Evolutionary conservation across 2,888 invertebrate genomes (phyloP), one percentile per base, ranked within the genome.

Genomic region (Mongoloraphidia duomilia): DNA sequence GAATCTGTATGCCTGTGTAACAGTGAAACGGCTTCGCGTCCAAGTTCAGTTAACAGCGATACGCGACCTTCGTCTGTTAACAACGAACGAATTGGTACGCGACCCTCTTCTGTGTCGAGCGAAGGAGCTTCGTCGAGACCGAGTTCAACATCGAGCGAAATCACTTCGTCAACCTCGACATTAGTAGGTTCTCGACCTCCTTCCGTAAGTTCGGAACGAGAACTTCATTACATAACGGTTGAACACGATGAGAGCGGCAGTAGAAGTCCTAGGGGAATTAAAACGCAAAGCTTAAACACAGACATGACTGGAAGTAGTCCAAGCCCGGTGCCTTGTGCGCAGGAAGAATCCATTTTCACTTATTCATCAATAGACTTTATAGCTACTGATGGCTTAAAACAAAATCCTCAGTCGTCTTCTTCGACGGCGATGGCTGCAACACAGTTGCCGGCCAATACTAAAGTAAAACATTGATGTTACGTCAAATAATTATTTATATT

Each of bases 351-450:
- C 41, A 67, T 69, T 50, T 77, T 82, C 60, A 74, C 75, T 39
- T 88, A 88, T 67, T 86, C 87, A 54, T 80, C 85, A 70, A 87
- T 88, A 53, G 87, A 87, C 73, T 88, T 87, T 67, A 71, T 77
- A 35, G 79, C 80, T 65, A 76, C 78, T 64, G 78, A 77, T 56
- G 67, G 66, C 51, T 60, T 71, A 52, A 69, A 65, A 52, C 56
- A 56, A 40, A 55, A 53, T 36, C 40, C 48, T 26, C 26, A 26
- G 26, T 13, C 42, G 12, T 42, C 12, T 14, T 42, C n/a, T 14
- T 42, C 17, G 12, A 26, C 12, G 42, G 13, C 49, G 13, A 39
- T 38, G 43, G 11, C 38, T 33, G 14, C 44, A n/a, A 51, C 42
- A 44, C 53, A 56, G 46, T 44, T 50, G 43, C 55, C 55, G 39